Percentiles rank a stretch among this genome's conserved stretches.
These are phyloP conservation scores for Drosophila imparisetae DNA, from an alignment of 2,888 invertebrate species.

Conservation along the genomic window DNA sequence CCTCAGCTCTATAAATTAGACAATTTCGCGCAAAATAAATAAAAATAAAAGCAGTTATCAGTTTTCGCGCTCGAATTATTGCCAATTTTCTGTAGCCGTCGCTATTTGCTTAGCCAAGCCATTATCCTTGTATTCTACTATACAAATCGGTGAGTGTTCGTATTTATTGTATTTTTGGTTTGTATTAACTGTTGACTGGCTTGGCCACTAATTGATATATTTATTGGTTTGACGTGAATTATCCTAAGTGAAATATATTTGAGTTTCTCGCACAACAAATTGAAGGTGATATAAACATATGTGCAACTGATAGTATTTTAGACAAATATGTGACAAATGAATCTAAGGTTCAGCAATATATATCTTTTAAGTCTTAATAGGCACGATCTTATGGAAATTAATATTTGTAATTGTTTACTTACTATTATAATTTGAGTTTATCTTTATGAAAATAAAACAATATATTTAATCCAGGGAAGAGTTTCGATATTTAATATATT, in stretches of 20 bases:
- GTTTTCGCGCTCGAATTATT: constrained; percentile 21
- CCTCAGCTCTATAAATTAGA: constrained; percentile 31
- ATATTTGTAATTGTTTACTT: background rate
- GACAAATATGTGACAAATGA: background rate
- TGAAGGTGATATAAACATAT: background rate
- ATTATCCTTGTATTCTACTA: constrained; percentile 14
- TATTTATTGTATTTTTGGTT: constrained; percentile 22
- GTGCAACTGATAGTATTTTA: background rate
- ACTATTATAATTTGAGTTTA: background rate
- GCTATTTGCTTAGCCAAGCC: constrained; percentile 35
- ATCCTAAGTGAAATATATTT: constrained; percentile 1
- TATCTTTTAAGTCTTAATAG: too few relatives aligned
- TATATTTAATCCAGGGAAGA: background rate
- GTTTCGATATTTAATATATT: background rate
- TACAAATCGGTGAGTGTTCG: constrained; percentile 45
- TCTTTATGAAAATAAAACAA: background rate
- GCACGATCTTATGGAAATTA: background rate
- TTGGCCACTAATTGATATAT: constrained; percentile 37
- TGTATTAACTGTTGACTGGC: constrained; percentile 17
- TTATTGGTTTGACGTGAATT: constrained; percentile 12
- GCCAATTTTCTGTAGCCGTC: constrained; percentile 27
- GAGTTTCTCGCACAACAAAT: background rate
- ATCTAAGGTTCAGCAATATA: background rate
- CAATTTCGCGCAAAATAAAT: constrained; percentile 28
- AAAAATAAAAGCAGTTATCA: constrained; percentile 13